Base-by-base conservation (phyloP, 1,140 invertebrate genomes). In the Drosophila gunungcola region DNA sequence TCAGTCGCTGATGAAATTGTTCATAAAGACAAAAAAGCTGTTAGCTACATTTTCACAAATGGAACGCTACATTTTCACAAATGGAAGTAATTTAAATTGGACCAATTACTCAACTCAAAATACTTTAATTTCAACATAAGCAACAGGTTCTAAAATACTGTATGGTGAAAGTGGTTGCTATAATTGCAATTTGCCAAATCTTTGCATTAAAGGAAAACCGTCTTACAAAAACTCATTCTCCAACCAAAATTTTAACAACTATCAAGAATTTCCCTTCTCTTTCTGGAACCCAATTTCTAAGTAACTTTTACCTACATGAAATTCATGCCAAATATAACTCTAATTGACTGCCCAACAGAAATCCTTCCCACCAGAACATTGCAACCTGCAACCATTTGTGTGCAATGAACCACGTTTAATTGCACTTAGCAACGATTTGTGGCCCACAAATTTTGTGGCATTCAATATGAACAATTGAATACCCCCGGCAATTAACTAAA, bases 301-400 rank as follows among this genome's bases (percentile, higher is more conserved):
- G 11, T 16, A 16, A 12, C 3, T 9, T n/a, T 39, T n/a, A 58
- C 13, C 7, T 53, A 29, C 29, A 43, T 32, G 13, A 32, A 45
- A 10, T 16, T 6, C 34, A 12, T 11, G 1, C 13, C 56, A 53
- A 64, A 45, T 38, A 38, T 29, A 29, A 2, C 32, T 25, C 21
- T 68, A 77, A 81, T 73, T 74, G 74, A 78, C 60, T 73, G 58
- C 68, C 64, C 54, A 55, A 52, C 43, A 43, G n/a, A 61, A 63
- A 61, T 42, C 34, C 29, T 29, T 3, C 16, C 2, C 6, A 27
- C 34, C 9, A 27, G 11, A 45, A 51, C 21, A n/a, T 6, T 4
- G 13, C n/a, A 48, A 25, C 16, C 10, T 4, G 41, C 3, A 34
- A 60, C 16, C 0, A 45, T 34, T 25, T 43, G 3, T 25, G 5